Conservation (phyloP, 2,888 invertebrate genomes). For the Mythimna lalbum region DNA sequence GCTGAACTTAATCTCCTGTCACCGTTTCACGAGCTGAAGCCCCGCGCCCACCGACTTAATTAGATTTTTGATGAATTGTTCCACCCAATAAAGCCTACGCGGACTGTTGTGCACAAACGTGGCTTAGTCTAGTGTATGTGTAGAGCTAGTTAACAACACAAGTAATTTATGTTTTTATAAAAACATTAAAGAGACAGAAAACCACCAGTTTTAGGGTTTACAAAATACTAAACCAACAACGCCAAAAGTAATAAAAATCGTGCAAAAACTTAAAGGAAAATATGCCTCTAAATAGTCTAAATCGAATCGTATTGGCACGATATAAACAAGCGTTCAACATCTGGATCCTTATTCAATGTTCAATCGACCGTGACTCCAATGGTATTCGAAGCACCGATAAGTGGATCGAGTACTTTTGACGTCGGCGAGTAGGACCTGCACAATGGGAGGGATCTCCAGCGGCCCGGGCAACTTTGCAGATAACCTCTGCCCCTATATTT, state of each 20-base stretch:
- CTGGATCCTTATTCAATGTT: slow-evolving; percentile 77
- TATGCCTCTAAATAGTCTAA: slow-evolving; percentile 54
- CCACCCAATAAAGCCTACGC: slow-evolving; percentile 55
- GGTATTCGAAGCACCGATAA: slow-evolving; percentile 79
- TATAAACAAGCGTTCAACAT: slow-evolving; percentile 70
- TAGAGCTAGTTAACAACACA: slow-evolving; percentile 5
- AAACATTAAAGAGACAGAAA: no score
- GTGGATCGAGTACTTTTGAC: slow-evolving; percentile 79
- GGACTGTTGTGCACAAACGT: slow-evolving; percentile 41
- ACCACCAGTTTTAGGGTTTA: no score
- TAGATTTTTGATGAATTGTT: slow-evolving; percentile 84
- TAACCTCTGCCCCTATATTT: slow-evolving; percentile 87
- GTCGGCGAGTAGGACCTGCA: slow-evolving; percentile 73
- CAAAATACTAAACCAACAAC: neutral
- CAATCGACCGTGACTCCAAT: slow-evolving; percentile 83
- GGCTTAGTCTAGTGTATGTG: slow-evolving; percentile 12
- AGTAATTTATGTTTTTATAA: neutral
- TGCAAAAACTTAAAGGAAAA: slow-evolving; percentile 34
- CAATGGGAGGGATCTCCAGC: slow-evolving; percentile 70
- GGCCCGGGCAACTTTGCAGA: slow-evolving; percentile 69
- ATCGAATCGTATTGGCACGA: slow-evolving; percentile 56
- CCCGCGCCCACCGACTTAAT: slow-evolving; percentile 76
- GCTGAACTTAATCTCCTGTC: slow-evolving; percentile 86
- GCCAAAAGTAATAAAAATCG: slow-evolving; percentile 42
- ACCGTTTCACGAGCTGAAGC: slow-evolving; percentile 75